phyloP scores from a whole-genome alignment of 2,888 invertebrate species.

The Dasysyrphus albostriatus region DNA sequence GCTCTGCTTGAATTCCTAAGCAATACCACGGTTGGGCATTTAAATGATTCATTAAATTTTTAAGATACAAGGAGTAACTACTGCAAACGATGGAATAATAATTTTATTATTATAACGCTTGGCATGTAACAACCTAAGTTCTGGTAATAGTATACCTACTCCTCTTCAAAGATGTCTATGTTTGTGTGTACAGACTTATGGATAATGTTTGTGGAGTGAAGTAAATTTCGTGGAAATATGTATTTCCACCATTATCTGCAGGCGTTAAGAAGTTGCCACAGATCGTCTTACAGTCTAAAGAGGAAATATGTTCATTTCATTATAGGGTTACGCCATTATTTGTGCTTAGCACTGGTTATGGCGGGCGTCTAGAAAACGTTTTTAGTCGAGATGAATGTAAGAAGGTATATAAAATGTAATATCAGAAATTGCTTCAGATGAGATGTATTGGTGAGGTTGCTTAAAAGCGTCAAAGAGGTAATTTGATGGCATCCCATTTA shows the following conservation, averaged over 20 bases:
- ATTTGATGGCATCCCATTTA: constrained; percentile 28
- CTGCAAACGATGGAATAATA: constrained; percentile 67
- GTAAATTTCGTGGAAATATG: constrained; percentile 42
- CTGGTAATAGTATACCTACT: constrained; percentile 13
- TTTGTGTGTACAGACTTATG: background rate
- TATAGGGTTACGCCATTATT: constrained; percentile 45
- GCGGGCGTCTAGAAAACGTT: background rate
- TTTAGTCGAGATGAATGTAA: background rate
- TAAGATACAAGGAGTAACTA: constrained; percentile 47
- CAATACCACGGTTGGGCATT: constrained; percentile 39
- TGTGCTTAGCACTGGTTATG: constrained; percentile 45
- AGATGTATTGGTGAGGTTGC: constrained; percentile 35
- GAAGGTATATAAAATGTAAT: background rate
- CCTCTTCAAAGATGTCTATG: constrained; percentile 2
- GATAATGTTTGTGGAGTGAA: constrained; percentile 10
- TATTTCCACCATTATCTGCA: constrained; percentile 58
- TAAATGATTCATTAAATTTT: constrained; percentile 73
- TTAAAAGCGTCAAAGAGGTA: constrained; percentile 25
- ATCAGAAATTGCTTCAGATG: constrained; percentile 32
- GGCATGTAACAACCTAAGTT: constrained; percentile 24
- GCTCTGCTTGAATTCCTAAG: background rate
- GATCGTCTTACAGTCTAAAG: constrained; percentile 41
- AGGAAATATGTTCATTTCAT: constrained; percentile 59
- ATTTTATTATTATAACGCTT: constrained; percentile 63
- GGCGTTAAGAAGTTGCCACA: constrained; percentile 46